phyloP scores from a whole-genome alignment of 1,140 invertebrate species.

The Idris sp. region DNA sequence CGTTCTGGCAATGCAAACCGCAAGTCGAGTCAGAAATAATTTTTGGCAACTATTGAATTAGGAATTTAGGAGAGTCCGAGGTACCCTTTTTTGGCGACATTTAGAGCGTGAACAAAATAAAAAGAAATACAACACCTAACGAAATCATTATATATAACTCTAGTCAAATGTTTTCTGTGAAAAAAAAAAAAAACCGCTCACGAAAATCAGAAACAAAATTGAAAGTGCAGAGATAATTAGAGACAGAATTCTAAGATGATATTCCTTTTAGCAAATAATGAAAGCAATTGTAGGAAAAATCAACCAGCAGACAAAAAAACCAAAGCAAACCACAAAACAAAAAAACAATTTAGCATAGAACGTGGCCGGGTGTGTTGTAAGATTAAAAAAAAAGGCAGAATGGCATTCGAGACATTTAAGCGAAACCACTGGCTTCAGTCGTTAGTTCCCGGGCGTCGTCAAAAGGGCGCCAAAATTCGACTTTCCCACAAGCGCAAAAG shows the following conservation, averaged over 20 bases:
- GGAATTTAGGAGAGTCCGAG: slow-evolving; percentile 35
- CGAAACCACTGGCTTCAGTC: no score
- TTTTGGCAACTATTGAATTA: slow-evolving; percentile 54
- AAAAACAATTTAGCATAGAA: slow-evolving; percentile 40
- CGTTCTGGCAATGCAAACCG: slow-evolving; percentile 32
- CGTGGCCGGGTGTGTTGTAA: slow-evolving; percentile 38
- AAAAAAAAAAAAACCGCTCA: no score
- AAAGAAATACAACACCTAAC: no score
- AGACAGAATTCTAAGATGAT: slow-evolving; percentile 43
- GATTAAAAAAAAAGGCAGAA: no score
- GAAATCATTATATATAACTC: slow-evolving; percentile 39
- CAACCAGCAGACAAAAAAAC: no score
- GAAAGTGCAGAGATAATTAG: no score
- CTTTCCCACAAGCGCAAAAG: slow-evolving; percentile 21
- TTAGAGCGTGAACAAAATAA: background rate
- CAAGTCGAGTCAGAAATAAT: slow-evolving; percentile 51
- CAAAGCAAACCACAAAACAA: slow-evolving; percentile 26
- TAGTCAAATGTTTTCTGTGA: no score
- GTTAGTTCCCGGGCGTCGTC: background rate
- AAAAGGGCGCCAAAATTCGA: slow-evolving; percentile 16
- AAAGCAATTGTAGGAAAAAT: no score
- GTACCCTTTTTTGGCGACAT: slow-evolving; percentile 51
- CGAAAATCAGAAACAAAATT: no score
- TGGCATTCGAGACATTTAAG: slow-evolving; percentile 11
- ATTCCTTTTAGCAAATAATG: slow-evolving; percentile 52